Conservation (phyloP, 2,888 invertebrate species). For the Spisula subtruncata region DNA sequence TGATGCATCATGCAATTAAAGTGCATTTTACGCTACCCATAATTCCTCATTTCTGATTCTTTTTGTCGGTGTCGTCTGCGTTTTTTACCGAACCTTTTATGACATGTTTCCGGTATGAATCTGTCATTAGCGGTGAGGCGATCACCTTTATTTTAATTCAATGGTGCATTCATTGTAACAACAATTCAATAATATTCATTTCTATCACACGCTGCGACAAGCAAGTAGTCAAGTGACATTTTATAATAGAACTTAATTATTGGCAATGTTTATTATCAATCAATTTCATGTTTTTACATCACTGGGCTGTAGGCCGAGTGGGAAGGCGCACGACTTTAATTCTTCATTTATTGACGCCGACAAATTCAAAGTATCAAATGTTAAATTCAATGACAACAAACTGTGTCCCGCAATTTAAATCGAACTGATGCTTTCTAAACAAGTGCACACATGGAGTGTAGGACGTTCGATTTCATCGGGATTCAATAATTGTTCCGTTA, state of each 20-base stretch:
- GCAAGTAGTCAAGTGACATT: slow-evolving; percentile 1
- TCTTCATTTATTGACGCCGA: too few species aligned
- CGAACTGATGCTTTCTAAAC: too few species aligned
- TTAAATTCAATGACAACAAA: too few species aligned
- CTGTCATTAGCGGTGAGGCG: not conserved
- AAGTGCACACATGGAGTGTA: too few species aligned
- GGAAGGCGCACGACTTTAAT: too few species aligned
- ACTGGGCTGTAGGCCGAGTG: not conserved
- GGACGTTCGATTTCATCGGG: too few species aligned
- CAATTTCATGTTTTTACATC: not conserved
- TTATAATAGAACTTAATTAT: slow-evolving; percentile 3
- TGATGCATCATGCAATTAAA: slow-evolving; percentile 19
- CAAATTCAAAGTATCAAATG: too few species aligned
- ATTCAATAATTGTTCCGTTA: too few species aligned
- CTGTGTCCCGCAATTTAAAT: too few species aligned
- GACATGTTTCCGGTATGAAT: not conserved
- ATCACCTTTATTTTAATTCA: not conserved
- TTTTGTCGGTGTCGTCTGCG: slow-evolving; percentile 5
- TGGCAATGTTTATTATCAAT: slow-evolving; percentile 1
- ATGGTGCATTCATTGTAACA: slow-evolving; percentile 4
- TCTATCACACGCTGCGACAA: not conserved
- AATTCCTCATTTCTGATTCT: not conserved
- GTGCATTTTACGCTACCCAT: not conserved
- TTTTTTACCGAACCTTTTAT: not conserved
- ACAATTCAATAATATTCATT: not conserved